Evolutionary conservation across 2,797 vertebrate species (phyloP), one percentile per base, ranked within the genome.

Genomic region (Psittacula derbiana): DNA sequence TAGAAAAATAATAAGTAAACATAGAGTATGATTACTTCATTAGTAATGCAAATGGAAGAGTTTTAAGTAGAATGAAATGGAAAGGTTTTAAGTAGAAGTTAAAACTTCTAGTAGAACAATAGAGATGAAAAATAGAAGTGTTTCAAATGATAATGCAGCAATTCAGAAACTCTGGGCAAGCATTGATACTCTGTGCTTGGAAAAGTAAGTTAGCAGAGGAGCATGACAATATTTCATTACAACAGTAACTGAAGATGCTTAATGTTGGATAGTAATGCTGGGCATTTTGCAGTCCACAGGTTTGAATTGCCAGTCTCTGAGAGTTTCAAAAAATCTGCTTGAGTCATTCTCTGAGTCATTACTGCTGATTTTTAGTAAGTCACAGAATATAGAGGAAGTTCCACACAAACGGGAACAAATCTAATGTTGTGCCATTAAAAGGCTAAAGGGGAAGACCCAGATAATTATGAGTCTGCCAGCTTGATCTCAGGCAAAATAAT

Each of bases 401-500:
- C 83, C 90, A 93, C 83, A 55, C 2, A 3, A 84, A 84, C 1
- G 11, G 80, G 46, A 84, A 90, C 80, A 90, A 94, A 95, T 95
- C 83, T 92, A 92, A 94, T 95, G 80, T 90, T 97, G 65, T 88
- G 73, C 92, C 92, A 94, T 90, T 97, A 86, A 92, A 90, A 88
- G 73, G 73, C 76, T 95, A 92, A 95, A 95, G 93, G 66, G 80
- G 83, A 95, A 15, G 36, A 95, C 92, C 79, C 62, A 86, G 90
- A 80, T 94, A 95, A 92, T 97, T 95, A 52, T 65, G 71, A 65
- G 83, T 88, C 93, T 95, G 73, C 92, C 90, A 88, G 66, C 27
- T 78, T 96, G 90, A 92, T 90, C 90, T 92, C 58, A 43, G 71
- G 76, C 75, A 93, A 95, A 95, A 95, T 92, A 95, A 92, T 88